Evolutionary conservation across 2,888 invertebrate genomes (phyloP), one percentile per base, ranked within the genome.

Genomic region (Altica lythri): DNA sequence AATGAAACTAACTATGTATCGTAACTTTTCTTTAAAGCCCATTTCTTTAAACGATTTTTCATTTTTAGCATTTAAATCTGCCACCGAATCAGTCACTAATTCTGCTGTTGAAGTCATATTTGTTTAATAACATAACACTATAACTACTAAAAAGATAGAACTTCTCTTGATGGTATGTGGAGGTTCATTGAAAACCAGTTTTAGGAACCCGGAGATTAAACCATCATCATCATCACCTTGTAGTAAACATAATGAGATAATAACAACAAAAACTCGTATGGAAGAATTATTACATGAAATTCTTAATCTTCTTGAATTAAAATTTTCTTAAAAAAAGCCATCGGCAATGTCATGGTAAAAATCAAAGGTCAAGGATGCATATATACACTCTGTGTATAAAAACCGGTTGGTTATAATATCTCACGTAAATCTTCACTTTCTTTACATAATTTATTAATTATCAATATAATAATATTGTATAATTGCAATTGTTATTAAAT

Each of bases 51-150:
- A 68, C 1, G 63, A 60, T 57, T 64, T 66, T 18, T 55, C 45
- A 45, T 56, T 37, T 42, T 65, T 53, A 13, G 37, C 46, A 19
- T 56, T 54, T 34, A 71, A 51, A 53, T 72, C 67, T 13, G 57
- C 55, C 17, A 65, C 65, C 3, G 70, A 70, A 14, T 69, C 62
- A 8, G 67, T 64, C 27, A 72, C 71, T 57, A 72, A 59, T 48
- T 72, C 69, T 22, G 62, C 62, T 12, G 72, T 71, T 4, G 73
- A 73, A 37, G 65, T 58, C 72, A 72, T 73, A 57, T 54, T 53
- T 16, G 9, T 9, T 9, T 4, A 16, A 16, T 9, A 13, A 27
- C n/a, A n/a, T n/a, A 27, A 27, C 8, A 27, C 9, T 27, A n/a
- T n/a, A n/a, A n/a, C 6, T 16, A 13, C 16, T 12, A 4, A 5